Evolutionary conservation across 2,888 invertebrate genomes (phyloP), one percentile per base, ranked within the genome.

Genomic region (Synergus umbraculus): DNA sequence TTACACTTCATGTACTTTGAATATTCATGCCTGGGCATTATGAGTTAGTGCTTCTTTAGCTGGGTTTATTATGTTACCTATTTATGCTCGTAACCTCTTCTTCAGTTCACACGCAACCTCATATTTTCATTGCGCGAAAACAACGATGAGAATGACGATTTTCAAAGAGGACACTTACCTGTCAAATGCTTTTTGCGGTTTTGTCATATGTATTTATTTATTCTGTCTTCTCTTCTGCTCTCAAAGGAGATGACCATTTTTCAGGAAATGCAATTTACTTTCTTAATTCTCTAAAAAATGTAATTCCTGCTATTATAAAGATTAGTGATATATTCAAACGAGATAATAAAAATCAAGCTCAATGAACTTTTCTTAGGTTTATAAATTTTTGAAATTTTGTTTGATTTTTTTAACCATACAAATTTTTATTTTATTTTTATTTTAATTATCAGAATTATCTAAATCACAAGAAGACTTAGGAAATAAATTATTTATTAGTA

Each of bases 1-100:
- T 85, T 85, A 85, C 83, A 84, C 82, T 84, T 82, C 82, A 83
- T 84, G 84, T 80, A 85, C 76, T 81, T 86, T 85, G 85, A 86
- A 88, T 87, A 87, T 87, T 87, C 86, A 86, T 87, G 84, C 64
- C 69, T 54, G 78, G 82, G 81, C 80, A 79, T 81, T 84, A 83
- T 80, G 83, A 83, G 77, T 86, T 84, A 84, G 80, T 78, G 81
- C 85, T 84, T 87, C 76, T 87, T 86, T 81, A 66, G 78, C 69
- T 64, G 78, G 81, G 78, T 85, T 85, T 82, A 85, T 84, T 81
- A 82, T 83, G 84, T 86, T 85, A 82, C 83, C 87, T 85, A 87
- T 85, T 87, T 86, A 87, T 85, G 84, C 83, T 80, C 78, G 81
- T 84, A 84, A 86, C 82, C 84, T 86, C 82, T 85, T 77, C 83